Evolutionary conservation across 2,113 vertebrate species (phyloP).

Genomic region (Pelvicachromis taeniatus): DNA sequence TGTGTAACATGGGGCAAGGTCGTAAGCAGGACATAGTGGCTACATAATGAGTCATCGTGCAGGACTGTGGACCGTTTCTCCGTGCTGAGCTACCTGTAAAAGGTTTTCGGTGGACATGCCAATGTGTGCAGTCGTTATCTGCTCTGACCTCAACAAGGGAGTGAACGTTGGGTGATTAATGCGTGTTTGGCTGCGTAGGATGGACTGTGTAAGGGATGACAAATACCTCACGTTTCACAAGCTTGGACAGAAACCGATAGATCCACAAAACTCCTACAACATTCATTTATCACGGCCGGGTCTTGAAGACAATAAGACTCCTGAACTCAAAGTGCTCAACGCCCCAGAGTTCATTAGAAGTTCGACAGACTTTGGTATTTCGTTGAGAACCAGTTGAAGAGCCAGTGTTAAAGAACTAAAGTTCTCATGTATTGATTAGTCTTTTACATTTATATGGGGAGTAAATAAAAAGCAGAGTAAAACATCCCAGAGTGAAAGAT

Average conservation of each 20-base stretch:
- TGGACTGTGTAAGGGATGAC: background rate
- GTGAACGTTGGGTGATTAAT: constrained; percentile 13
- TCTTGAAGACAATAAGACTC: background rate
- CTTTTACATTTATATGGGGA: background rate
- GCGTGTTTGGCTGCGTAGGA: background rate
- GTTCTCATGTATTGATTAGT: background rate
- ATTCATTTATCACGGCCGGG: background rate
- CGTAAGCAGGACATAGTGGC: background rate
- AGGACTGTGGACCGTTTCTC: background rate
- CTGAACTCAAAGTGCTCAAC: background rate
- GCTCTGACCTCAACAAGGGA: background rate
- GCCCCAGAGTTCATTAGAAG: constrained; percentile 16
- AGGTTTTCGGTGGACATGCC: background rate
- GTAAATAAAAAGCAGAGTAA: background rate
- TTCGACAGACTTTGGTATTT: background rate
- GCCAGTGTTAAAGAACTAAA: background rate
- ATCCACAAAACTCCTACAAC: background rate
- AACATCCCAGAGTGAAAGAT: background rate
- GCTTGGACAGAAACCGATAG: background rate
- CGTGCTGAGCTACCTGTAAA: background rate
- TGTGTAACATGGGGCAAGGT: background rate
- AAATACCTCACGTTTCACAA: constrained; percentile 3
- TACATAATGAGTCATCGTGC: background rate
- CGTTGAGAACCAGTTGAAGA: background rate
- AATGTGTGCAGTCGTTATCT: background rate